Conservation (phyloP, 2,113 vertebrate genomes). For the Charina bottae region DNA sequence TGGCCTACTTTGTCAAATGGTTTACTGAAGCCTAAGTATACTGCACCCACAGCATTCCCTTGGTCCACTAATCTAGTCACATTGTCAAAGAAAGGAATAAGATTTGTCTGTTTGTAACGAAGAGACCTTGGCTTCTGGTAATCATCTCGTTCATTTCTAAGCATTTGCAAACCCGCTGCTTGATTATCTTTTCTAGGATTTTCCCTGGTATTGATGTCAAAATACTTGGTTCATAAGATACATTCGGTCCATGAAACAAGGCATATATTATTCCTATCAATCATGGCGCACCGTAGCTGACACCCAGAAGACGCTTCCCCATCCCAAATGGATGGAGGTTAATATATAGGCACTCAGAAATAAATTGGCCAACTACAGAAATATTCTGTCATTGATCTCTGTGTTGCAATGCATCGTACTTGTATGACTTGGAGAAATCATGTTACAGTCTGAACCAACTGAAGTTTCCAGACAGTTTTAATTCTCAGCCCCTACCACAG, state of each 20-base stretch:
- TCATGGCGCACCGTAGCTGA: background rate
- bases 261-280: background rate
- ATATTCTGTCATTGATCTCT: background rate
- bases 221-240: background rate
- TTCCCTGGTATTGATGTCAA: background rate
- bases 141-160: background rate
- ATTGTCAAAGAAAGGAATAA: background rate
- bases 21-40: background rate
- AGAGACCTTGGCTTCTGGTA: background rate
- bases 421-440: background rate
- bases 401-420: background rate
- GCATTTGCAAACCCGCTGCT: background rate
- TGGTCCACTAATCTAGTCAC: background rate
- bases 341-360: background rate
- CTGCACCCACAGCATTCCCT: background rate
- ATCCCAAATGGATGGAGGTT: background rate
- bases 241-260: background rate
- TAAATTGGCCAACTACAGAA: background rate
- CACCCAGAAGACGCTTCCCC: background rate
- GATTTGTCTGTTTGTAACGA: background rate
- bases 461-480: background rate
- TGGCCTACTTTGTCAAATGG: background rate
- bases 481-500: background rate
- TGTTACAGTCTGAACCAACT: background rate
- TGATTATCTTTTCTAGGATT: background rate